Conservation (phyloP, 2,797 vertebrate genomes). For the Oophaga sylvatica region DNA sequence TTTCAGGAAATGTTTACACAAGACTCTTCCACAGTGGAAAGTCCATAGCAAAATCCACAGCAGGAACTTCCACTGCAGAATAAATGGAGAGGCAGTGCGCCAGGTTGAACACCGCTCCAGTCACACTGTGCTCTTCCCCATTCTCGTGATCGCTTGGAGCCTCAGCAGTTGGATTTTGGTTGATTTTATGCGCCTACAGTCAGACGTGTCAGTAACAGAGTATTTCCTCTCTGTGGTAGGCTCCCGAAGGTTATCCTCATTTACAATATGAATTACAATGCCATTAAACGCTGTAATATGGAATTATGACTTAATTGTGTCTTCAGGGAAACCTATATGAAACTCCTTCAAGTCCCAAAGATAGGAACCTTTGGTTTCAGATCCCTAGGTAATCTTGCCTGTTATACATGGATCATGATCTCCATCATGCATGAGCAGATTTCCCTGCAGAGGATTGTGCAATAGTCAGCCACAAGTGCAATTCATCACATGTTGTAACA, state of each 20-base stretch:
- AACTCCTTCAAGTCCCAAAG: constrained; percentile 13
- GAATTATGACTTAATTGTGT: constrained; percentile 44
- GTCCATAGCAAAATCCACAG: no score
- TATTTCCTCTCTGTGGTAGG: neutral
- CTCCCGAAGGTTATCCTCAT: constrained; percentile 1
- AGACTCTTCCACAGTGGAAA: no score
- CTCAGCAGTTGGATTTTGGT: no score
- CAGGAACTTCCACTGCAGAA: no score
- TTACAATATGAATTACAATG: constrained; percentile 6
- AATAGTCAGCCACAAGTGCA: neutral
- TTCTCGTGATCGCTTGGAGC: no score
- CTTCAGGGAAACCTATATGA: neutral
- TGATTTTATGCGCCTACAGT: neutral
- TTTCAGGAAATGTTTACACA: no score
- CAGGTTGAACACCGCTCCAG: no score
- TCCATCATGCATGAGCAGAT: neutral
- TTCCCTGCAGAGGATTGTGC: neutral
- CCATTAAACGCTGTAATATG: constrained; percentile 11
- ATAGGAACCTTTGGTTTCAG: constrained; percentile 37
- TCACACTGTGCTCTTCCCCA: no score
- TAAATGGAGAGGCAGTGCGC: no score
- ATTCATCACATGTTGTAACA: neutral
- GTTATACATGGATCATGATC: neutral
- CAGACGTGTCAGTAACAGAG: neutral
- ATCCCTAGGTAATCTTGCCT: constrained; percentile 17